Conservation (phyloP, 2,113 vertebrate genomes). For the Anas platyrhynchos region DNA sequence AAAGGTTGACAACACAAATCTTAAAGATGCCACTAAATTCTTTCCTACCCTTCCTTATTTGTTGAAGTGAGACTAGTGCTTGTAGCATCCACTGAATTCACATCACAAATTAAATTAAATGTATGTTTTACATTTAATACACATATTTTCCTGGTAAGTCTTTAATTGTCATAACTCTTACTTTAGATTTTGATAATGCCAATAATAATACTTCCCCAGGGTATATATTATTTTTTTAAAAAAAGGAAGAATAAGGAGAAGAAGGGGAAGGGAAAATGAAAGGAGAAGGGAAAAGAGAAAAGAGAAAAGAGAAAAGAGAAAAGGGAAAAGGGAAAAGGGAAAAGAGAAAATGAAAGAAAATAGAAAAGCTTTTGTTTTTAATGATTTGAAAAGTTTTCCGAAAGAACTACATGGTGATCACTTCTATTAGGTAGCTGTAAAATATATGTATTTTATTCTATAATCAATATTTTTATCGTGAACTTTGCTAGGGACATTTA, state of each 20-base stretch:
- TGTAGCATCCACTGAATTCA: background rate
- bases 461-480: background rate
- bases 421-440: background rate
- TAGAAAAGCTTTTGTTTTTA: background rate
- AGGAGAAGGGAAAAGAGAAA: background rate
- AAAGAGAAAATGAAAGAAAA: background rate
- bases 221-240: too few relatives aligned
- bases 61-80: background rate
- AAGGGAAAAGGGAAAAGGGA: background rate
- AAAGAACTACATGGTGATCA: background rate
- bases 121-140: background rate
- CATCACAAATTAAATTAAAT: background rate
- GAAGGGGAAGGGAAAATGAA: fast-evolving
- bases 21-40: background rate
- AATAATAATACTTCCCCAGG: background rate
- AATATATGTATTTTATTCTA: background rate
- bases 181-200: background rate
- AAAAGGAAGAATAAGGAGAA: fast-evolving
- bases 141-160: background rate
- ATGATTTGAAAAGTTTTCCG: background rate
- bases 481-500: background rate
- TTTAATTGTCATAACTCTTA: background rate
- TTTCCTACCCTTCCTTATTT: background rate
- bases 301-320: too few relatives aligned
- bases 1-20: background rate